Conservation (phyloP, 1,140 invertebrate species). For the Ceratina australensis region DNA sequence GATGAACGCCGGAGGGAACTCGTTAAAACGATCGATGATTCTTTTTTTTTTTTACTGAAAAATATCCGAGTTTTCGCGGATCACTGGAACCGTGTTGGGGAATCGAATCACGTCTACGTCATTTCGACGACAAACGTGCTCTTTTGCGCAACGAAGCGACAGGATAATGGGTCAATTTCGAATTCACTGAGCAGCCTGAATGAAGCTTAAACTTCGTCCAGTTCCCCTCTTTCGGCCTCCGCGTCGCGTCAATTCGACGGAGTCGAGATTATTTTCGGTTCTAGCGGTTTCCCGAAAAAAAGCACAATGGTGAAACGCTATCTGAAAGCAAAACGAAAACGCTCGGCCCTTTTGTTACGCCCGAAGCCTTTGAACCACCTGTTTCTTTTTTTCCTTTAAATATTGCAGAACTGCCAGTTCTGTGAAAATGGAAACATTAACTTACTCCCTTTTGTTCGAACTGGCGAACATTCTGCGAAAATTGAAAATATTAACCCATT, state of each 20-base stretch:
- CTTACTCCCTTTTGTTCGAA: too few species aligned
- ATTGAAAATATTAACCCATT: too few species aligned
- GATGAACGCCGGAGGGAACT: not conserved
- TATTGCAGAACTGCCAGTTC: too few species aligned
- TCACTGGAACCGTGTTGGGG: not conserved
- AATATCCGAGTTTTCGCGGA: slow-evolving; percentile 14
- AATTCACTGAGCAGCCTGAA: slow-evolving; percentile 50
- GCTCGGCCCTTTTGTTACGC: not conserved
- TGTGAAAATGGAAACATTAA: too few species aligned
- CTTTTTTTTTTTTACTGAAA: not conserved
- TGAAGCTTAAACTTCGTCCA: slow-evolving; percentile 42
- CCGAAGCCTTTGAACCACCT: not conserved
- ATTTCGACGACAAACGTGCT: slow-evolving; percentile 23
- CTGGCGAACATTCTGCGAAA: too few species aligned
- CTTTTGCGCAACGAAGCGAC: slow-evolving; percentile 31
- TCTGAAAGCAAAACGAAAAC: not conserved
- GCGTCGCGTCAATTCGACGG: not conserved
- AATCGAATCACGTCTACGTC: slow-evolving; percentile 17
- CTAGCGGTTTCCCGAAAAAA: slow-evolving; percentile 21
- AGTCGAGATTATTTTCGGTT: slow-evolving; percentile 43
- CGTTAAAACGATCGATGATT: not conserved
- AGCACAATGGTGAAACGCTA: not conserved
- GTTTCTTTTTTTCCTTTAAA: not conserved
- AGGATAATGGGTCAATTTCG: slow-evolving; percentile 48
- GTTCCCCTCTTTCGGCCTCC: not conserved